Evolutionary conservation across 2,888 invertebrate genomes (phyloP), one percentile per base, ranked within the genome.

Genomic region (Euzetes globulus): DNA sequence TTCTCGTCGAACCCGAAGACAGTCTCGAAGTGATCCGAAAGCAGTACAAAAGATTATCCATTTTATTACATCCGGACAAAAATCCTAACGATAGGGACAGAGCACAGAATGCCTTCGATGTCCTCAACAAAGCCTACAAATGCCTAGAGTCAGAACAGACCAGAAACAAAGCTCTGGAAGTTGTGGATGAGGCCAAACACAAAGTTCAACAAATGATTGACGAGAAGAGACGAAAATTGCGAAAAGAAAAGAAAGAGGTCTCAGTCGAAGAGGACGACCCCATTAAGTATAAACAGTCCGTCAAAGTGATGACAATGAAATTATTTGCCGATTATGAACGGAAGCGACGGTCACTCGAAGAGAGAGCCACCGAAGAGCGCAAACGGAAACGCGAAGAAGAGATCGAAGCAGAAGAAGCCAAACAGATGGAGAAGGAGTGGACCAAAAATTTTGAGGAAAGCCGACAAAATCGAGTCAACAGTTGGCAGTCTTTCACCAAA

Each of bases 261-360:
- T 87, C 88, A 78, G 86, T 88, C 15, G 91, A 96, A 77, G 96
- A 96, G 79, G 86, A 86, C 80, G 84, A 85, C 77, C 81, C 82
- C 15, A 82, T 81, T 25, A 84, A 84, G 82, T 84, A 83, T 82
- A 92, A 91, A 84, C 95, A 95, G 84, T 90, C 97, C 3, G 88
- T 97, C 72, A 96, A 96, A 86, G 95, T 97, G n/a, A 91, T 97
- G 89, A 97, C 96, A 15, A 97, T 96, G 92, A 97, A 99, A 86
- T 87, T 95, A 77, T 88, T 89, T 83, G 99, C 99, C 71, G 99
- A 99, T 82, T 91, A 96, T 89, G 96, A 97, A 81, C 87, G 95
- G 72, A 91, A 94, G 84, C 86, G 87, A 68, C 89, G 93, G 80
- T 91, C 92, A 81, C 85, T 94, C 70, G 94, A 94, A 80, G 90